Percentiles rank a stretch among this genome's conserved stretches.
Evolutionary conservation across 2,113 vertebrate genomes (phyloP).

Genomic region (Sakesphorus luctuosus): DNA sequence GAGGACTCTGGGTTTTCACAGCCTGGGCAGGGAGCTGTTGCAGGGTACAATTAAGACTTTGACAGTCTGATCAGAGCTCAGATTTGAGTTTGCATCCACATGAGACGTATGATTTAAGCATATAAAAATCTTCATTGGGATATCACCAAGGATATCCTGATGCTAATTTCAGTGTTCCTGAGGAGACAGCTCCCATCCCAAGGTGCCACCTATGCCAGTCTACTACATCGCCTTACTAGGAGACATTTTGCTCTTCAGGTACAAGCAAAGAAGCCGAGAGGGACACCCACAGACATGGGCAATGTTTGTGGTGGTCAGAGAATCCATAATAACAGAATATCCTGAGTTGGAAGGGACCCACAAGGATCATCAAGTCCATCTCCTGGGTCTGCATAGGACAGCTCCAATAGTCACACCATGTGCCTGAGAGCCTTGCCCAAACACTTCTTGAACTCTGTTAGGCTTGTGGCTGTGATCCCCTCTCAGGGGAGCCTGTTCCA

Average conservation of each 20-base stretch:
- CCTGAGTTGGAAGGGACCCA: neutral
- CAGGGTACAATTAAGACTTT: neutral
- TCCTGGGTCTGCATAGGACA: neutral
- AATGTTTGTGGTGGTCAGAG: neutral
- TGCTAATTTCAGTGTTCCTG: neutral
- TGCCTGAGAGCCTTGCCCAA: neutral
- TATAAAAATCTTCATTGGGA: neutral
- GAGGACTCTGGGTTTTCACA: neutral
- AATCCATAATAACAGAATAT: neutral
- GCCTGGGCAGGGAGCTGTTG: neutral
- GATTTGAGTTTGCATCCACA: neutral
- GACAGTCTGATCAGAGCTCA: neutral
- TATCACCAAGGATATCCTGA: neutral
- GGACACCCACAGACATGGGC: neutral
- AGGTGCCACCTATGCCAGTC: neutral
- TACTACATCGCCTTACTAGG: accelerated
- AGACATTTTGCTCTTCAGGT: neutral
- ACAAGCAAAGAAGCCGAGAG: neutral
- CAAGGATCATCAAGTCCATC: accelerated
- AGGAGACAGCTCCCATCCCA: neutral
- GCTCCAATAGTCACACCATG: neutral
- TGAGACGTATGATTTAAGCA: neutral
- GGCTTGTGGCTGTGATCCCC: too few relatives aligned
- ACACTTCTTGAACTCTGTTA: neutral
- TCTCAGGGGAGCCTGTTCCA: neutral